A percentile compares a stretch with the other conserved stretches of the same genome.
These are phyloP conservation scores for Malurus elegans DNA, from an alignment of 2,113 vertebrate species.

Conservation along the genomic window DNA sequence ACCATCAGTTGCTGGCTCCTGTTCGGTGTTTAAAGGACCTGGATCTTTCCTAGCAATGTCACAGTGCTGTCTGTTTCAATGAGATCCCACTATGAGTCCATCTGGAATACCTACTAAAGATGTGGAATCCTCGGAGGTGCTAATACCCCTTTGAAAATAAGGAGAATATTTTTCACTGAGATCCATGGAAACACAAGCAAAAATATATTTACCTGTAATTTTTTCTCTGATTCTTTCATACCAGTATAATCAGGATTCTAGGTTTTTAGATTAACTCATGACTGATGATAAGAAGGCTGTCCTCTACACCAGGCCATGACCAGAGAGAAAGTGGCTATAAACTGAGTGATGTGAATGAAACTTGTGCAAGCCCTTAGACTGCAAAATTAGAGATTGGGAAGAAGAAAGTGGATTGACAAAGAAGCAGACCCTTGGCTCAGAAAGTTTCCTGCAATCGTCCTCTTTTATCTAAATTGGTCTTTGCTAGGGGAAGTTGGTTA, in stretches of 20 bases:
- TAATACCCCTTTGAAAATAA: not conserved
- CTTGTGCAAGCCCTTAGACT: not conserved
- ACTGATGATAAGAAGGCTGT: not conserved
- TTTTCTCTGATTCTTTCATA: not conserved
- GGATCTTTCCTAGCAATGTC: not conserved
- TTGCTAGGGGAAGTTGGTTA: not conserved
- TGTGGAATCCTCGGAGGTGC: not conserved
- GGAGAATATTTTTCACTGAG: not conserved
- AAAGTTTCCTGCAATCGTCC: not conserved
- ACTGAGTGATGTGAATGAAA: not conserved
- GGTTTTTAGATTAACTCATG: not conserved
- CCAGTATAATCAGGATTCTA: not conserved
- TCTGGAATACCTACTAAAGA: not conserved
- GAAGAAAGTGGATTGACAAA: not conserved
- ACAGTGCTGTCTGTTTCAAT: not conserved
- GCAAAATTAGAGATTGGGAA: not conserved
- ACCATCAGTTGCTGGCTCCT: not conserved
- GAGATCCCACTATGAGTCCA: not conserved
- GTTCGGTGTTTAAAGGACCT: not conserved
- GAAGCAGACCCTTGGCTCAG: not conserved
- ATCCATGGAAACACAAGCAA: not conserved
- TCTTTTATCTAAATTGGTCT: slow-evolving; percentile 10
- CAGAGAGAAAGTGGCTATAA: not conserved
- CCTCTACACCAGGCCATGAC: not conserved
- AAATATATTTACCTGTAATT: not conserved